Conservation (phyloP, 2,888 invertebrate genomes). For the Laothoe populi region DNA sequence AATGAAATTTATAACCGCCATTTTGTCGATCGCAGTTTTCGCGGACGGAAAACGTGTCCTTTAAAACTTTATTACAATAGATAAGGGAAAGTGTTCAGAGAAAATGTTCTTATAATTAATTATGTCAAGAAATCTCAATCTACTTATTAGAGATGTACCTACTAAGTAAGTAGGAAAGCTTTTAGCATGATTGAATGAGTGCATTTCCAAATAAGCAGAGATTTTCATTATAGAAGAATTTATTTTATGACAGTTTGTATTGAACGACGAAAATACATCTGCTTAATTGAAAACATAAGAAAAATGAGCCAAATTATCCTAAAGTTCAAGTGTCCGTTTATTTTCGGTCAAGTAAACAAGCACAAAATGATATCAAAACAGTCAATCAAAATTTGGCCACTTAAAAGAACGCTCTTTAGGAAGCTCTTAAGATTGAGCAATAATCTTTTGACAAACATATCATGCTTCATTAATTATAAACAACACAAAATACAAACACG, state of each 20-base stretch:
- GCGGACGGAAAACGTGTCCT: constrained; percentile 77
- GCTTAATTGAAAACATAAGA: constrained; percentile 38
- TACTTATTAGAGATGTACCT: constrained; percentile 72
- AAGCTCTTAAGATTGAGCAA: constrained; percentile 76
- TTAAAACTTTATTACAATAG: constrained; percentile 43
- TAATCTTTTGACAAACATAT: constrained; percentile 37
- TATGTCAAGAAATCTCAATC: constrained; percentile 76
- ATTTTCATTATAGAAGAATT: not conserved
- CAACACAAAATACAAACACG: constrained; percentile 7
- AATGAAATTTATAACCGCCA: constrained; percentile 50
- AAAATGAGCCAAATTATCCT: constrained; percentile 45
- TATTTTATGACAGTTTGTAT: not conserved
- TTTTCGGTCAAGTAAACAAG: constrained; percentile 47
- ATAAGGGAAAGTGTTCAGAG: constrained; percentile 69
- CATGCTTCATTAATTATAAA: constrained; percentile 4
- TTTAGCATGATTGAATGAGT: constrained; percentile 74
- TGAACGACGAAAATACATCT: constrained; percentile 32
- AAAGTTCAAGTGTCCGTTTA: constrained; percentile 37
- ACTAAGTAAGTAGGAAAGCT: constrained; percentile 74
- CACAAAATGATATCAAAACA: constrained; percentile 38
- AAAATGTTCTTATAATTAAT: constrained; percentile 73
- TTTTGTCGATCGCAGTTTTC: constrained; percentile 56
- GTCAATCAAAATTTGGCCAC: constrained; percentile 41
- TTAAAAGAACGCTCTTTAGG: constrained; percentile 45
- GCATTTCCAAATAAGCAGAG: constrained; percentile 34